Conservation (phyloP, 2,113 vertebrate species). For the Lathamus discolor region DNA sequence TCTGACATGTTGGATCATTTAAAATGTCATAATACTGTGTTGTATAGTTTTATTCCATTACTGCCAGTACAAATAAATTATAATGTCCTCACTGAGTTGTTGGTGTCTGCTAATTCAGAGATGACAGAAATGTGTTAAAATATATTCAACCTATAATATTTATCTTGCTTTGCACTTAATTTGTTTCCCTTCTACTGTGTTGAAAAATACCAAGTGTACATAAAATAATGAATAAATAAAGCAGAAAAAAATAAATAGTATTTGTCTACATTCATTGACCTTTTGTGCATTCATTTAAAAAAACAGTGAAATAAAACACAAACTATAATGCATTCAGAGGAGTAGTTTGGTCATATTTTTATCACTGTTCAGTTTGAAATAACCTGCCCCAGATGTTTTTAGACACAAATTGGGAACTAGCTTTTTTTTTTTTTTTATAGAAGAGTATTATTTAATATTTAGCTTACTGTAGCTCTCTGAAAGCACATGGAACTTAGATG, state of each 20-base stretch:
- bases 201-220: slow-evolving; percentile 23
- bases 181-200: slow-evolving; percentile 30
- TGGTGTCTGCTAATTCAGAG: slow-evolving; percentile 1
- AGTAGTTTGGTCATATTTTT: slow-evolving; percentile 6
- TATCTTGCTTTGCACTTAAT: slow-evolving; percentile 27
- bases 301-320: neutral
- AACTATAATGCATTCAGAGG: neutral
- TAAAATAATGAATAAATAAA: slow-evolving; percentile 49
- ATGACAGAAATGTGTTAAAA: slow-evolving; percentile 11
- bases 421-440: neutral
- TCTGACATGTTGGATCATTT: neutral
- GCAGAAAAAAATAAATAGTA: neutral
- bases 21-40: neutral
- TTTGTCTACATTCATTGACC: slow-evolving; percentile 41
- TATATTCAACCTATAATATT: slow-evolving; percentile 3
- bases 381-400: neutral
- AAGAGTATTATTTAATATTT: neutral
- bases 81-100: neutral
- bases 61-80: neutral
- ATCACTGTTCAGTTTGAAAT: slow-evolving; percentile 11
- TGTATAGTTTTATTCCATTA: neutral
- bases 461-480: neutral
- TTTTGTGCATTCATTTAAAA: slow-evolving; percentile 9
- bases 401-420: neutral
- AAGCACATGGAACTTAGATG: neutral